Base-by-base conservation (phyloP, 2,113 vertebrate species). In the Hyaena hyaena region DNA sequence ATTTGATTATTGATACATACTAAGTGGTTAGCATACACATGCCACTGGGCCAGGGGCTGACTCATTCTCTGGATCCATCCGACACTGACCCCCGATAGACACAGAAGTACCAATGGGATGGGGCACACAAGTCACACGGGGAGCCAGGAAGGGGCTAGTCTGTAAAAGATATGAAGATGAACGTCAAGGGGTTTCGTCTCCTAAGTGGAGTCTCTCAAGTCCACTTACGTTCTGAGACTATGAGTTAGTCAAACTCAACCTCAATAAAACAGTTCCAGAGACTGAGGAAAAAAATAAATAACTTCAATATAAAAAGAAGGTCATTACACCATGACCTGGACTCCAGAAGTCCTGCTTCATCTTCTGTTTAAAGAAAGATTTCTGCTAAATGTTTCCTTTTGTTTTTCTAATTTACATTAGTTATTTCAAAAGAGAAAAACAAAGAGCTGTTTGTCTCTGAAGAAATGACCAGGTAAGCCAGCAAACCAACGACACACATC, bases 401-500 rank as follows among this genome's bases (percentile, higher is more conserved):
- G 50, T 39, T 69, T 74, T 79, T 79, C 33, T 53, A 84, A 80
- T 66, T 73, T n/a, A 16, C 33, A 69, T 3, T 10, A 33, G 16
- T 53, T 61, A 66, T 45, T 92, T 61, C 88, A 87, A 82, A 94
- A 95, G 50, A 69, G 50, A 63, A 71, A 63, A 71, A 15, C 28
- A 9, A 55, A 83, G 35, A 81, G 31, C 48, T 61, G 53, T 85
- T 55, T 50, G 53, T 79, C 73, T 96, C 80, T 68, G 24, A 88
- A 77, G 83, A 92, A 68, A 58, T 35, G 35, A 94, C 39, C 69
- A 71, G 80, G 80, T 53, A 31, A 82, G 79, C 55, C n/a, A 2
- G 69, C 58, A 53, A 7, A 43, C 24, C 48, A 23, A 35, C 45
- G 23, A 93, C 97, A 96, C 98, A 96, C 61, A 81, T 97, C 96